phyloP scores from a whole-genome alignment of 2,888 invertebrate genomes.

The Leptopilina syphax region DNA sequence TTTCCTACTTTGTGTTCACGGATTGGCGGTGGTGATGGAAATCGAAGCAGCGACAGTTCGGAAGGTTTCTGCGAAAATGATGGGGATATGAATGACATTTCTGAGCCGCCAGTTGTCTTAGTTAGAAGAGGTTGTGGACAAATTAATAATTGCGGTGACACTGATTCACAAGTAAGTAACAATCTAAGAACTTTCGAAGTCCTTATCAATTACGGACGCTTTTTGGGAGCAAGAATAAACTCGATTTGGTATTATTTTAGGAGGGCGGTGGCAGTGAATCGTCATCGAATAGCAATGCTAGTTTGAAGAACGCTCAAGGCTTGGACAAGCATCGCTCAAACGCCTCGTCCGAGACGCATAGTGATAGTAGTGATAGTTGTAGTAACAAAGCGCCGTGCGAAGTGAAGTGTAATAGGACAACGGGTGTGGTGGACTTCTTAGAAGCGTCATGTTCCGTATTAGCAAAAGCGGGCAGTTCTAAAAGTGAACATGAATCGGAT shows the following conservation, averaged over 20 bases:
- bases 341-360: slow-evolving; percentile 73
- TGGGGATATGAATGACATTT: slow-evolving; percentile 82
- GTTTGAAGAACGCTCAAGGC: slow-evolving; percentile 73
- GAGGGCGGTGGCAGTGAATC: slow-evolving; percentile 84
- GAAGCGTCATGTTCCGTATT: slow-evolving; percentile 52
- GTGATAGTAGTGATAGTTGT: slow-evolving; percentile 77
- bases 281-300: slow-evolving; percentile 76
- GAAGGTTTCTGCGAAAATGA: slow-evolving; percentile 98
- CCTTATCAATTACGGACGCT: no score
- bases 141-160: slow-evolving; percentile 72
- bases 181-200: no score
- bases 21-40: slow-evolving; percentile 81
- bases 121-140: slow-evolving; percentile 80
- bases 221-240: no score
- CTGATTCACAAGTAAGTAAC: slow-evolving; percentile 71
- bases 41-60: slow-evolving; percentile 94
- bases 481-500: slow-evolving; percentile 67
- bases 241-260: slow-evolving; percentile 68
- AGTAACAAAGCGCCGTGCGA: slow-evolving; percentile 70
- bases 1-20: slow-evolving; percentile 71
- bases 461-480: slow-evolving; percentile 54
- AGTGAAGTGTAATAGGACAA: slow-evolving; percentile 65
- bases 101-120: slow-evolving; percentile 75
- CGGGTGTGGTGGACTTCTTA: slow-evolving; percentile 56
- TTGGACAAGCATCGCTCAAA: slow-evolving; percentile 74